These are phyloP conservation scores for Calypte anna DNA, from an alignment of 2,113 vertebrate genomes.

Conservation along the genomic window DNA sequence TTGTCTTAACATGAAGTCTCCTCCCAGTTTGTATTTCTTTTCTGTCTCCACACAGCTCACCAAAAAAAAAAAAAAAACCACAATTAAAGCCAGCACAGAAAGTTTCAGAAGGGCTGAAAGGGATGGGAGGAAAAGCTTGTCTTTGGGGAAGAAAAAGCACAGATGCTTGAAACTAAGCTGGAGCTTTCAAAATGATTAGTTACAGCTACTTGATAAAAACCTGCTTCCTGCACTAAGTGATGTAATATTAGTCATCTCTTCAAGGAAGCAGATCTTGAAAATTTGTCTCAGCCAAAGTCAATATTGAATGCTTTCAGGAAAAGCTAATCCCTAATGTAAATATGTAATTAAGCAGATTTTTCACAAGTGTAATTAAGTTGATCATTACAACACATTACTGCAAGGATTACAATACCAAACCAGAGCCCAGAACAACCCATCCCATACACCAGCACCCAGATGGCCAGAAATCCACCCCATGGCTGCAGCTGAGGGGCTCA, in stretches of 20 bases:
- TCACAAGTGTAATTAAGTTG: conserved; percentile 10
- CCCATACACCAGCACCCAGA: neutral
- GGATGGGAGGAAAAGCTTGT: neutral
- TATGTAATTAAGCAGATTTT: conserved; percentile 45
- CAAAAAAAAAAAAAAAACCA: neutral
- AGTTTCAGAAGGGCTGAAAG: neutral
- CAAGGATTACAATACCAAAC: neutral
- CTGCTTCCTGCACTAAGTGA: neutral
- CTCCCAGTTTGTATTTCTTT: neutral
- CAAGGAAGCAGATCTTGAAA: conserved; percentile 39
- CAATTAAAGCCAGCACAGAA: neutral
- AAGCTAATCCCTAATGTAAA: conserved; percentile 50
- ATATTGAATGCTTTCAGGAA: neutral
- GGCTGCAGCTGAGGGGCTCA: neutral
- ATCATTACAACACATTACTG: neutral
- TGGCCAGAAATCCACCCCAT: rapidly evolving
- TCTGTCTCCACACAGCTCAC: neutral
- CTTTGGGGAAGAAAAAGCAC: neutral
- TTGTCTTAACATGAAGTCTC: neutral
- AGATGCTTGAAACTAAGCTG: neutral
- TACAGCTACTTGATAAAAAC: conserved; percentile 33
- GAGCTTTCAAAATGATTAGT: conserved; percentile 30
- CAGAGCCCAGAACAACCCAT: neutral
- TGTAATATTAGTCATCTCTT: conserved; percentile 30
- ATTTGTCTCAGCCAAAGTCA: conserved; percentile 42